Evolutionary conservation across 2,797 vertebrate genomes (phyloP), one percentile per base, ranked within the genome.

Genomic region (Centroberyx gerrardi): DNA sequence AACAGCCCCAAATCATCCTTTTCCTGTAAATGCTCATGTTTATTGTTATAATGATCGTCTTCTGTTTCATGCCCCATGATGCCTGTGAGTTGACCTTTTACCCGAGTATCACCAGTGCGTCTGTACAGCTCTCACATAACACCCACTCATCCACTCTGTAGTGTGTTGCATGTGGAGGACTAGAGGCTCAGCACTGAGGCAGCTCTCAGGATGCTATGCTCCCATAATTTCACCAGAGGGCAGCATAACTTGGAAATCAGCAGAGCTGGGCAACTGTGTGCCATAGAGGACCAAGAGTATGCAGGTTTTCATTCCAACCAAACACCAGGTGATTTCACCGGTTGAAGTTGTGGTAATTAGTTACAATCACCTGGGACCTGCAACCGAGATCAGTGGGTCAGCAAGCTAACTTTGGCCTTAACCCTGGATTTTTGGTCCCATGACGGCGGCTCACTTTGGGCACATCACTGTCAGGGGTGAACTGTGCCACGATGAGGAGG

Each of bases 191-290:
- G 65, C 31, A 44, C 49, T 14, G 22, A 13, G 0, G 54, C 56
- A 14, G 49, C 13, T 49, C 46, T 76, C 10, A 76, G 29, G 28
- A 22, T 88, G 82, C 42, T 61, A 8, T 90, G 53, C 66, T 74
- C 36, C 38, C 28, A 68, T 10, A 74, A 8, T 36, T 36, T 76
- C 90, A 87, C 49, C 66, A 91, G 88, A 49, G 88, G 91, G 88
- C 90, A 91, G 74, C 64, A 76, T 28, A 74, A 74, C 66, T 44
- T 63, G 52, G 13, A 49, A 27, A 28, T 73, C 8, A 38, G 46
- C 7, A 62, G 0, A 8, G 14, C 31, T 58, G 18, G 17, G 52
- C 13, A 10, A 22, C 40, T 10, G 13, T 42, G 40, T 42, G 12
- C 10, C 3, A 42, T 13, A 4, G 12, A 12, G 40, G 33, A 5